Conservation (phyloP, 2,113 vertebrate genomes). For the Zosterops pallidus region DNA sequence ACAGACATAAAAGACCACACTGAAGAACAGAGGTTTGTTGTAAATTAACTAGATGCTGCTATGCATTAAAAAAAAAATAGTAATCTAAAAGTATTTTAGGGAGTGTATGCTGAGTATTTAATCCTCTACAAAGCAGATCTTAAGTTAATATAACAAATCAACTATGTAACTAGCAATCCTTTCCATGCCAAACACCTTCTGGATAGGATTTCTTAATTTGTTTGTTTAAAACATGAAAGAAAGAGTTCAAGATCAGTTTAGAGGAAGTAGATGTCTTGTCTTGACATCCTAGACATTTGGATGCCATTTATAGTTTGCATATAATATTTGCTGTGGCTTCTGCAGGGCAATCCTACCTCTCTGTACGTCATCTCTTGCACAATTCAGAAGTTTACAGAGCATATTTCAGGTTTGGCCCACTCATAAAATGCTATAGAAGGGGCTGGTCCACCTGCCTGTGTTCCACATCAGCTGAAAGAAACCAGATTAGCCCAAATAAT, state of each 20-base stretch:
- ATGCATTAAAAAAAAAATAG: not conserved
- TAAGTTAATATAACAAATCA: slow-evolving; percentile 4
- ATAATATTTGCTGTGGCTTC: not conserved
- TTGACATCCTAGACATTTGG: not conserved
- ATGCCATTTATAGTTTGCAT: not conserved
- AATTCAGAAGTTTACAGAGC: not conserved
- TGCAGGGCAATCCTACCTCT: not conserved
- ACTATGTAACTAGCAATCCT: not conserved
- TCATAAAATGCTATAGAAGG: not conserved
- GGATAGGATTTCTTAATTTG: not conserved
- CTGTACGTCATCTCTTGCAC: not conserved
- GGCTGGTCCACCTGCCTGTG: not conserved
- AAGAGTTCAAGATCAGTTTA: not conserved
- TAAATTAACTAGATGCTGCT: not conserved
- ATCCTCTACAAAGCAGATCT: not conserved
- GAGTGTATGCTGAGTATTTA: not conserved
- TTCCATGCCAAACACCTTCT: not conserved
- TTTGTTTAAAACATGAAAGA: not conserved
- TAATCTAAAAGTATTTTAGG: slow-evolving; percentile 21
- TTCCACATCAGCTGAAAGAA: not conserved
- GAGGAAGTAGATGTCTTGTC: not conserved
- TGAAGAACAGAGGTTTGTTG: not conserved
- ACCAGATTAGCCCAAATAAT: not conserved
- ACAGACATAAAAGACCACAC: not conserved
- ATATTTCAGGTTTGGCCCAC: not conserved